These are phyloP conservation scores for Acronicta psi DNA, from an alignment of 2,888 invertebrate genomes.

Conservation along the genomic window DNA sequence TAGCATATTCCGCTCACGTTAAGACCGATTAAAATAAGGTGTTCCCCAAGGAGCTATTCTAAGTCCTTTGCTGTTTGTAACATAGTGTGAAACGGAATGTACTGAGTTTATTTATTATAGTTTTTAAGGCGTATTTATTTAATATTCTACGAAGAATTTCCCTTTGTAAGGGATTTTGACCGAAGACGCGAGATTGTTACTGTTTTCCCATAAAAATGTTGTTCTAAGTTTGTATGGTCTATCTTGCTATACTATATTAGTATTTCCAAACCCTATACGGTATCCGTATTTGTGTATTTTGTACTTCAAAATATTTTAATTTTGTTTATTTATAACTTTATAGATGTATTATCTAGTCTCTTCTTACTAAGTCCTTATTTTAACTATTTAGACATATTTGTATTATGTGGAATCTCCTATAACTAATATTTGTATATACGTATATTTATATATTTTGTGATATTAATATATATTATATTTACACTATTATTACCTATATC, in stretches of 20 bases:
- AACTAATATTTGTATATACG: slow-evolving; percentile 13
- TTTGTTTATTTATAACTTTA: slow-evolving; percentile 50
- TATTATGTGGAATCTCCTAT: slow-evolving; percentile 27
- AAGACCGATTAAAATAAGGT: slow-evolving; percentile 74
- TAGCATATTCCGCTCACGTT: slow-evolving; percentile 89
- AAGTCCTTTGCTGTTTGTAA: slow-evolving; percentile 61
- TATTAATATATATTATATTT: slow-evolving; percentile 32
- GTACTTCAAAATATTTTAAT: slow-evolving; percentile 67
- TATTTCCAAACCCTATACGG: slow-evolving; percentile 83
- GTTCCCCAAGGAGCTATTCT: slow-evolving; percentile 63
- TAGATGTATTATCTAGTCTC: slow-evolving; percentile 75
- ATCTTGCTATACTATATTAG: slow-evolving; percentile 82
- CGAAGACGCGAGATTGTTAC: slow-evolving; percentile 67
- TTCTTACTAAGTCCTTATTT: slow-evolving; percentile 70
- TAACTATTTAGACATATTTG: slow-evolving; percentile 58
- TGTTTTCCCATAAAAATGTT: slow-evolving; percentile 79
- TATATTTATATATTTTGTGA: slow-evolving; percentile 42
- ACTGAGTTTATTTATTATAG: slow-evolving; percentile 79
- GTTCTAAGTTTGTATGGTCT: slow-evolving; percentile 85
- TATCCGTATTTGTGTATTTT: slow-evolving; percentile 87
- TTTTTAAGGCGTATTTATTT: slow-evolving; percentile 80
- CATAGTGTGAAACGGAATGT: slow-evolving; percentile 56
- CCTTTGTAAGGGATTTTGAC: slow-evolving; percentile 78
- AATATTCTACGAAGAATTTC: slow-evolving; percentile 75
- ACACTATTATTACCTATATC: slow-evolving; percentile 45